phyloP scores from a whole-genome alignment of 2,113 vertebrate species.

The Brachypodius melanocephalos region DNA sequence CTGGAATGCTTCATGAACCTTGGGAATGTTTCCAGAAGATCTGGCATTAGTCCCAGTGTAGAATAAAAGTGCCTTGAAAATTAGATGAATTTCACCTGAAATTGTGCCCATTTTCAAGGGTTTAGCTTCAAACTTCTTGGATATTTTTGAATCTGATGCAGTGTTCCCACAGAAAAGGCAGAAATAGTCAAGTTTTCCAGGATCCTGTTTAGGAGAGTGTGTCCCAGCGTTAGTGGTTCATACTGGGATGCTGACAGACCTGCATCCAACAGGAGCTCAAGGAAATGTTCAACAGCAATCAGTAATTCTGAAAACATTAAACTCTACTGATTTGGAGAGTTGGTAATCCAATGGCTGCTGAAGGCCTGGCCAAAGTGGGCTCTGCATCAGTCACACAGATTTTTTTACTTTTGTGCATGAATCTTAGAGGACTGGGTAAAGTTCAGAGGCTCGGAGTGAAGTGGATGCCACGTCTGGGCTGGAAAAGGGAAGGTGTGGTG shows the following conservation, averaged over 20 bases:
- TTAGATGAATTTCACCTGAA: neutral
- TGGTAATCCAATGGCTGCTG: neutral
- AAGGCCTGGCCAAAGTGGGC: neutral
- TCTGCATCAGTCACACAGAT: neutral
- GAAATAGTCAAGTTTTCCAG: neutral
- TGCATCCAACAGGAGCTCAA: neutral
- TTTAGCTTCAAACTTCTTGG: neutral
- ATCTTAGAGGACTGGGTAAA: neutral
- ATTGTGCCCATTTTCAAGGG: neutral
- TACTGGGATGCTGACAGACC: neutral
- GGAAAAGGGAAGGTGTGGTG: neutral
- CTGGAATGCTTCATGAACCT: neutral
- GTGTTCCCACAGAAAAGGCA: neutral
- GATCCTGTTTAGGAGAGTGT: neutral
- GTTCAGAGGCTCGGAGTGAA: fast-evolving
- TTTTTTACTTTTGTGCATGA: neutral
- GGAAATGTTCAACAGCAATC: neutral
- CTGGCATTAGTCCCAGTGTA: neutral
- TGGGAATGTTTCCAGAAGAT: slow-evolving; percentile 31
- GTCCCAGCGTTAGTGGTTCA: fast-evolving
- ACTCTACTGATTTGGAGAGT: neutral
- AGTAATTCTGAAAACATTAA: neutral
- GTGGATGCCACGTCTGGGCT: neutral
- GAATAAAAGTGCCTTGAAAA: neutral
- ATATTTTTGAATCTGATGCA: neutral